A percentile compares a stretch with the other conserved stretches of the same genome.
These are phyloP conservation scores for Sinocyclocheilus rhinocerous DNA, from an alignment of 2,113 vertebrate genomes.

Conservation along the genomic window DNA sequence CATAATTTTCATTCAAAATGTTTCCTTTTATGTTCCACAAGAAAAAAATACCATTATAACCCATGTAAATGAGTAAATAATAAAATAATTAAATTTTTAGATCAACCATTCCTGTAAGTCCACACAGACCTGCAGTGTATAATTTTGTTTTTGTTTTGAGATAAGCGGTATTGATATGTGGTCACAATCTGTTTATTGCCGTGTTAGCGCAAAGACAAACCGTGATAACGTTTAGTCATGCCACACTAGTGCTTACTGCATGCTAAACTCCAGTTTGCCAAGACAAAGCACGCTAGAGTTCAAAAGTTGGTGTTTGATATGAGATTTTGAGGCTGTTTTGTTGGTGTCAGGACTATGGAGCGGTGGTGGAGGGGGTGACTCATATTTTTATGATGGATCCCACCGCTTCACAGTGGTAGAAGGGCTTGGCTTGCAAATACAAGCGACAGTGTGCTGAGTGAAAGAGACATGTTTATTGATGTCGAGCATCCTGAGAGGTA, in stretches of 20 bases:
- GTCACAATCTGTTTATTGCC: not conserved
- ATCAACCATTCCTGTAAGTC: not conserved
- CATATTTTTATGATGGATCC: constrained; percentile 32
- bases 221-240: constrained; percentile 2
- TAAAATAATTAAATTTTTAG: fast-evolving
- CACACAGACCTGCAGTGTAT: not conserved
- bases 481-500: constrained; percentile 18
- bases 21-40: not conserved
- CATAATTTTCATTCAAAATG: not conserved
- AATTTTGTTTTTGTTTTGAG: not conserved
- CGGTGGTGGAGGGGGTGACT: not conserved
- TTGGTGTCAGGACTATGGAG: constrained; percentile 11
- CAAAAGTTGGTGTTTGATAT: not conserved
- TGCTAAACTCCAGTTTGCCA: constrained; percentile 14
- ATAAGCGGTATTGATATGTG: not conserved
- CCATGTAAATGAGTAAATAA: not conserved
- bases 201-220: not conserved
- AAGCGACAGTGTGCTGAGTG: constrained; percentile 26
- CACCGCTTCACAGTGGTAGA: constrained; percentile 33
- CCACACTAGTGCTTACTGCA: not conserved
- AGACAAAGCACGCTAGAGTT: not conserved
- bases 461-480: constrained; percentile 41
- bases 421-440: constrained; percentile 27
- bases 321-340: constrained; percentile 23
- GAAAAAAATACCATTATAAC: not conserved